Conservation (phyloP, 37 sponge, comb jelly and placozoan species). For the Axinella damicornis region DNA sequence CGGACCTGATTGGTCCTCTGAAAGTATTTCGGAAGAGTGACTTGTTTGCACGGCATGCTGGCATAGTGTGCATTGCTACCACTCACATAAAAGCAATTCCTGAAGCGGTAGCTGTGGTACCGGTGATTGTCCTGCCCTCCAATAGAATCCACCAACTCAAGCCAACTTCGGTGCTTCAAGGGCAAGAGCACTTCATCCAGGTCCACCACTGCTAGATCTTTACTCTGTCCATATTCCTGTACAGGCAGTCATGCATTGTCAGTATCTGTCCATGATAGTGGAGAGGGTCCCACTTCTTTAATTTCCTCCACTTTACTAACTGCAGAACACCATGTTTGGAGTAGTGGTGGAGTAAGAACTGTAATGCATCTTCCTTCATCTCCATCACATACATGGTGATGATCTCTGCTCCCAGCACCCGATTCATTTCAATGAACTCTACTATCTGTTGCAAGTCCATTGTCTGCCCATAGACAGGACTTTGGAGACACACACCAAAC, state of each 20-base stretch:
- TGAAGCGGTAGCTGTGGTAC: no score
- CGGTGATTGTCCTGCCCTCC: neutral
- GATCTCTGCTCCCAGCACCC: conserved; percentile 25
- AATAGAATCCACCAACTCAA: neutral
- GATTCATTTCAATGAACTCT: conserved; percentile 37
- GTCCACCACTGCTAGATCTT: conserved; percentile 29
- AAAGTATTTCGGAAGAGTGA: no score
- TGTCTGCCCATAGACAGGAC: conserved; percentile 2
- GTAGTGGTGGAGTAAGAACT: conserved; percentile 1
- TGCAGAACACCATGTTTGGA: neutral
- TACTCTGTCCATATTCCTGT: conserved; percentile 38
- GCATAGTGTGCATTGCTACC: no score
- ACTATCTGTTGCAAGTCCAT: neutral
- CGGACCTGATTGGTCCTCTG: no score
- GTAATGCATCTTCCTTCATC: neutral
- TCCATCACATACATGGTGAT: conserved; percentile 19
- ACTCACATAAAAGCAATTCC: no score
- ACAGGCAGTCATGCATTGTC: conserved; percentile 29
- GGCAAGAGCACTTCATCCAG: conserved; percentile 53
- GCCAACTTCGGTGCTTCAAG: conserved; percentile 15
- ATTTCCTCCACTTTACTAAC: conserved; percentile 21
- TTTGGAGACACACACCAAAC: conserved; percentile 39
- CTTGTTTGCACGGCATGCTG: no score
- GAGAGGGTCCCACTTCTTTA: conserved; percentile 23
- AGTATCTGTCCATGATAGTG: conserved; percentile 44